Base-by-base conservation (phyloP, 2,797 vertebrate species). In the Lepus townsendii region DNA sequence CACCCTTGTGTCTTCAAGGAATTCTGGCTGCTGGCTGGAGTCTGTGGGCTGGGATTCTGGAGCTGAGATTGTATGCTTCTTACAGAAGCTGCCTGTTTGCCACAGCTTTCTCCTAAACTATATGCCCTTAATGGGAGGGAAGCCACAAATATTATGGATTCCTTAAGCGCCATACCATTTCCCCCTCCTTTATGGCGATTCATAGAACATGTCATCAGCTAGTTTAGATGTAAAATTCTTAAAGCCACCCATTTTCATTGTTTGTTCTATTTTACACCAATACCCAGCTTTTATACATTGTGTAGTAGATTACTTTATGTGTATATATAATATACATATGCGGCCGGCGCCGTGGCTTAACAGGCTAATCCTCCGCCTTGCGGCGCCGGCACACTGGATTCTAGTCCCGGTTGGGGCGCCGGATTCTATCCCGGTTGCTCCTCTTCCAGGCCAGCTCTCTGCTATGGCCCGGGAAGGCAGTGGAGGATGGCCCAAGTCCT, bases 161-260 rank as follows among this genome's bases (percentile, higher is more conserved):
- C 35, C 54, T 92, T 87, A 42, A 83, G 47, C 92, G 72, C 20
- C 5, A 3, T 73, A 72, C 24, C 42, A 27, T 83, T 47, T 85
- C 27, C 3, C 12, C 26, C 16, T 89, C 32, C n/a, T 73, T 47
- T 80, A 52, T 47, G 11, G 30, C 68, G 84, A 90, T 78, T 94
- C 35, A 82, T 26, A 91, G 66, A 94, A 77, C 47, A 79, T 82
- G 73, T 35, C 32, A 71, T 92, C 47, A 76, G 32, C 88, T 80
- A n/a, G 5, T 84, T 83, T 88, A 94, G 32, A 89, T 71, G 32
- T 63, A 32, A 72, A 93, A 80, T 63, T 4, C 47, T 35, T 50
- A 77, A 78, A 76, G 19, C n/a, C 95, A 66, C 19, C 0, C 30
- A 2, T 57, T 93, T 90, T 69, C 42, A 32, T 80, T 66, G 12